phyloP scores from a whole-genome alignment of 2,888 invertebrate species.

The Odontocerum albicorne region DNA sequence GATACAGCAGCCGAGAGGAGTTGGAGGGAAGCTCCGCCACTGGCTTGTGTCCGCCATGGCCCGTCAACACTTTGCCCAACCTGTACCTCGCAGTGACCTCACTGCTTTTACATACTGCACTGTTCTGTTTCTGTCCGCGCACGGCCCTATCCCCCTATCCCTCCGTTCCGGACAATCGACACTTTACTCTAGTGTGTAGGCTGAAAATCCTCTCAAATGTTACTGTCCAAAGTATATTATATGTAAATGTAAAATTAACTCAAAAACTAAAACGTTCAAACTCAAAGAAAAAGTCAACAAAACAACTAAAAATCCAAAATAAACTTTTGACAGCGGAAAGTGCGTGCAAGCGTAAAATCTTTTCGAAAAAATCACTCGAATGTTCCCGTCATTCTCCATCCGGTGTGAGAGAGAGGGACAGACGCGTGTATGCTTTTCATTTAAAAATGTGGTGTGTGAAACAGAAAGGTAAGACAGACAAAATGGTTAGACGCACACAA shows the following conservation, averaged over 20 bases:
- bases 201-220: not conserved
- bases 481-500: constrained; percentile 80
- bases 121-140: too few relatives aligned
- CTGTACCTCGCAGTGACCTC: constrained; percentile 15
- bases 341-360: constrained; percentile 36
- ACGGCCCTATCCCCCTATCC: not conserved
- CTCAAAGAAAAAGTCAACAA: constrained; percentile 5
- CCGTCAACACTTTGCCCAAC: constrained; percentile 30
- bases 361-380: constrained; percentile 29
- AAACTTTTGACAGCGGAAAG: constrained; percentile 36
- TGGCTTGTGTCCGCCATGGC: constrained; percentile 36
- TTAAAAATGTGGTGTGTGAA: constrained; percentile 36
- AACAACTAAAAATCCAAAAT: constrained; percentile 22
- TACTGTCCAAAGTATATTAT: not conserved
- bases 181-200: constrained; percentile 2
- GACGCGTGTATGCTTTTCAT: constrained; percentile 33
- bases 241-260: constrained; percentile 8
- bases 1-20: not conserved
- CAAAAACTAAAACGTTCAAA: not conserved
- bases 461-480: constrained; percentile 37
- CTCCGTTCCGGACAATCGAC: constrained; percentile 3
- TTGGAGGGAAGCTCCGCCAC: constrained; percentile 6
- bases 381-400: constrained; percentile 34
- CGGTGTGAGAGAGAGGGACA: constrained; percentile 36
- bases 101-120: not conserved